phyloP scores from a whole-genome alignment of 2,797 vertebrate species.

The Novumbra hubbsi region DNA sequence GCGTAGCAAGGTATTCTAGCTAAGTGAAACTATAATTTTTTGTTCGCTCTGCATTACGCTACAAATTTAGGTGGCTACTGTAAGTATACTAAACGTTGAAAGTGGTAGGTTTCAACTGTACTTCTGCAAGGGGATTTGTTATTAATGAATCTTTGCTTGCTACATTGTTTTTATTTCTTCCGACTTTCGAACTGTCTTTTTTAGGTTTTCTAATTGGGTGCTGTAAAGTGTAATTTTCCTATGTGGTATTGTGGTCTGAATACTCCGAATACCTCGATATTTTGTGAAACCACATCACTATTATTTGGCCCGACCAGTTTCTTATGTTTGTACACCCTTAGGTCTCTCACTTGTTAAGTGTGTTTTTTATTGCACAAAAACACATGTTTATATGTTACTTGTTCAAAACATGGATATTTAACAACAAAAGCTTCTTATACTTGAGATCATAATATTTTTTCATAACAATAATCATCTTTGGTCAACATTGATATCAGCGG shows the following conservation, averaged over 20 bases:
- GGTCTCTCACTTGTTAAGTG: not conserved
- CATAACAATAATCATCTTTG: not conserved
- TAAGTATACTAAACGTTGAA: conserved; percentile 16
- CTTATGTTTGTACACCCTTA: not conserved
- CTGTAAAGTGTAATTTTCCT: conserved; percentile 20
- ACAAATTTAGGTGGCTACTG: conserved; percentile 18
- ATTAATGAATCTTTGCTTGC: not conserved
- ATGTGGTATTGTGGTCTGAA: conserved; percentile 15
- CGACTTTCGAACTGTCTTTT: not conserved
- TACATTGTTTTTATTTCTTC: conserved; percentile 10
- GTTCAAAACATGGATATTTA: not conserved
- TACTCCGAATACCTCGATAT: conserved; percentile 16
- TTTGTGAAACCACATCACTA: conserved; percentile 15
- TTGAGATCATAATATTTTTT: not conserved
- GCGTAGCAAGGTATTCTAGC: conserved; percentile 28
- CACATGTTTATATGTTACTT: not conserved
- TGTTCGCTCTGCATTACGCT: conserved; percentile 10
- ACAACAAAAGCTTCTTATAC: not conserved
- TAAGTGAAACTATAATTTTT: conserved; percentile 49
- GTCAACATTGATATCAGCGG: not conserved
- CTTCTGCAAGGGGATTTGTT: not conserved
- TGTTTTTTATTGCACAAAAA: not conserved
- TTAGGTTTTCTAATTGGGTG: conserved; percentile 20
- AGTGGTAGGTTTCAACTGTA: conserved; percentile 30
- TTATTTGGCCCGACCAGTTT: not conserved